Evolutionary conservation across 2,113 vertebrate species (phyloP), one percentile per base, ranked within the genome.

Genomic region (Tamias sibiricus): DNA sequence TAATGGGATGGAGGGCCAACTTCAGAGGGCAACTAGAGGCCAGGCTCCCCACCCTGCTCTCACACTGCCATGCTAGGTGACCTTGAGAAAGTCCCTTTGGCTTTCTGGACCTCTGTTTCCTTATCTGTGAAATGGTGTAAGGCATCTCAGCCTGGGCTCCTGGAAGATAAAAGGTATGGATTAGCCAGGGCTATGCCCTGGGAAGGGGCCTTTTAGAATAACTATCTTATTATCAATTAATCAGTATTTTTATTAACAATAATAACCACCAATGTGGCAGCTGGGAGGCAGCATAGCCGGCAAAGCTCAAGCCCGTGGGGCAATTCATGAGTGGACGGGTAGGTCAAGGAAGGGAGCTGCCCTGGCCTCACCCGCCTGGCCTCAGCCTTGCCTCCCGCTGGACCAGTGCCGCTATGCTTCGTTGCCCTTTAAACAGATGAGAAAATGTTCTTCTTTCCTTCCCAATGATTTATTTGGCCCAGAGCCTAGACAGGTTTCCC

Each of bases 381-480:
- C 95, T 96, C 86, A 40, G 89, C 91, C 89, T 94, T 82, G 89
- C 94, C 90, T 93, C 95, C 92, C 12, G 0, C 69, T 93, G 98
- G 94, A 32, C 37, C 24, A 42, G 80, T 85, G 0, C 72, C 4
- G 79, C 96, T 93, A 86, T 2, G 98, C 98, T 97, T 97, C 93
- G 1, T 91, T 95, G 91, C 92, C 95, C 96, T 92, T 85, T 72
- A 97, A 98, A 92, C 93, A 42, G 97, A 97, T 87, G 44, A 82
- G 12, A 71, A 98, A 97, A 95, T 17, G 95, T 89, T 4, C 76
- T 93, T 93, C 8, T 96, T 98, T 64, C 77, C 95, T 95, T 97
- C 84, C 57, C 97, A 97, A 80, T 89, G 44, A 86, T 93, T 95
- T 97, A 96, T 97, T 95, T 59, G 57, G 68, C 96, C 91, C 47